Evolutionary conservation across 2,888 invertebrate genomes (phyloP).

Genomic region (Phymatocera aterrima): DNA sequence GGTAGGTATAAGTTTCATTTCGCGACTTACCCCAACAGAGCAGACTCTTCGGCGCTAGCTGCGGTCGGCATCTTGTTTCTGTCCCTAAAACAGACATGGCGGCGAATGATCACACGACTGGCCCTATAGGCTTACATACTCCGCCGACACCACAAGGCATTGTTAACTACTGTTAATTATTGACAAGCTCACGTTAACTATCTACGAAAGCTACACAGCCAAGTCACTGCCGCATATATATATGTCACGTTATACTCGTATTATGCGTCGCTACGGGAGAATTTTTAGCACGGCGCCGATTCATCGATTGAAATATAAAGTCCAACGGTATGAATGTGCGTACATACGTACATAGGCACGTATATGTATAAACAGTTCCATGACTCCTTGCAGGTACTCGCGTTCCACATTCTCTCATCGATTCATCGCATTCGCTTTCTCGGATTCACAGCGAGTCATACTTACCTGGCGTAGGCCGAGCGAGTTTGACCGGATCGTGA

Average conservation of each 20-base stretch:
- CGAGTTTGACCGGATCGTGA: background rate
- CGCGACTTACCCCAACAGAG: slow-evolving; percentile 88
- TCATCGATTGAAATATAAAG: slow-evolving; percentile 33
- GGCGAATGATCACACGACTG: slow-evolving; percentile 70
- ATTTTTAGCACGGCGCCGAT: slow-evolving; percentile 20
- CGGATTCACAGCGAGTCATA: background rate
- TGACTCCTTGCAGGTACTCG: background rate
- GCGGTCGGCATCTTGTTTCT: slow-evolving; percentile 82
- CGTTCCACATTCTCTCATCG: slow-evolving; percentile 19
- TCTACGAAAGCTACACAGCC: slow-evolving; percentile 20
- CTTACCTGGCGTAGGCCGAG: slow-evolving; percentile 3
- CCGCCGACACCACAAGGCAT: slow-evolving; percentile 35
- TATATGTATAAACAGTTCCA: no score
- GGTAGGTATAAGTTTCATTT: slow-evolving; percentile 12
- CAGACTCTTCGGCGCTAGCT: slow-evolving; percentile 88
- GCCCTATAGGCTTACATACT: slow-evolving; percentile 61
- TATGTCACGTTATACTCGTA: no score
- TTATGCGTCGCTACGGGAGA: slow-evolving; percentile 18
- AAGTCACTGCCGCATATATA: slow-evolving; percentile 21
- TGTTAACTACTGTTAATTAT: slow-evolving; percentile 42
- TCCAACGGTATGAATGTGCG: slow-evolving; percentile 14
- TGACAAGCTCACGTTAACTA: slow-evolving; percentile 25
- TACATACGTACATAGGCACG: no score
- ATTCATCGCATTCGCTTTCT: slow-evolving; percentile 4
- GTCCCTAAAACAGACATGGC: slow-evolving; percentile 73